Evolutionary conservation across 2,113 vertebrate species (phyloP).

Genomic region (Gymnobelideus leadbeateri): DNA sequence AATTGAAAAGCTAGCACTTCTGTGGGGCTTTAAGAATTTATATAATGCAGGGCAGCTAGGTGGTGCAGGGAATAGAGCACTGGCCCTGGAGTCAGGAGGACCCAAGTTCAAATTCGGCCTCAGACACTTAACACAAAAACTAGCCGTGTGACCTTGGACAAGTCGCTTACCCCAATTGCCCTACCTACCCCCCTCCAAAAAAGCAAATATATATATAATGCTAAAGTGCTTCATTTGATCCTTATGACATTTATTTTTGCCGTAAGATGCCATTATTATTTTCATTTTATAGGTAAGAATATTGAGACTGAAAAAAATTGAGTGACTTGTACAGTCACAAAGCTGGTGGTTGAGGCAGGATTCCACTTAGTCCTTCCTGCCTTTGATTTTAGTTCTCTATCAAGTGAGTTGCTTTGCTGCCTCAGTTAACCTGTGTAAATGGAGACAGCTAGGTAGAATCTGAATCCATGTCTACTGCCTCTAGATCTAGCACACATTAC

Average conservation of each 20-base stretch:
- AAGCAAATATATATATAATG: too few relatives aligned
- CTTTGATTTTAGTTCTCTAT: too few relatives aligned
- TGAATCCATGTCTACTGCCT: not conserved
- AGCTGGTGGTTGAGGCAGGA: not conserved
- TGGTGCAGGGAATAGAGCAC: too few relatives aligned
- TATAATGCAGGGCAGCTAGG: too few relatives aligned
- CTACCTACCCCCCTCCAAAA: too few relatives aligned
- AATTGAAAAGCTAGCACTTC: not conserved
- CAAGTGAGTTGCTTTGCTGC: too few relatives aligned
- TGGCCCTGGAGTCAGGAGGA: too few relatives aligned
- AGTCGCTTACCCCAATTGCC: too few relatives aligned
- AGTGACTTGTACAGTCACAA: not conserved
- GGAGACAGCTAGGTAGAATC: not conserved
- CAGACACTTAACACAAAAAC: too few relatives aligned
- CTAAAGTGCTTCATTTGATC: not conserved
- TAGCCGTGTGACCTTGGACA: too few relatives aligned
- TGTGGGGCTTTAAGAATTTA: not conserved
- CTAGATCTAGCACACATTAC: not conserved
- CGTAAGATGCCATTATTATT: not conserved
- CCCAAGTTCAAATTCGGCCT: too few relatives aligned
- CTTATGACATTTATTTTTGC: not conserved
- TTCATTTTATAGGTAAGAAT: constrained; percentile 6
- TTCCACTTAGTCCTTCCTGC: not conserved
- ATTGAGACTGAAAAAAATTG: not conserved
- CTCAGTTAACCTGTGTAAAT: too few relatives aligned